Conservation (phyloP, 2,888 invertebrate species). For the Noctuana brunneofusca region DNA sequence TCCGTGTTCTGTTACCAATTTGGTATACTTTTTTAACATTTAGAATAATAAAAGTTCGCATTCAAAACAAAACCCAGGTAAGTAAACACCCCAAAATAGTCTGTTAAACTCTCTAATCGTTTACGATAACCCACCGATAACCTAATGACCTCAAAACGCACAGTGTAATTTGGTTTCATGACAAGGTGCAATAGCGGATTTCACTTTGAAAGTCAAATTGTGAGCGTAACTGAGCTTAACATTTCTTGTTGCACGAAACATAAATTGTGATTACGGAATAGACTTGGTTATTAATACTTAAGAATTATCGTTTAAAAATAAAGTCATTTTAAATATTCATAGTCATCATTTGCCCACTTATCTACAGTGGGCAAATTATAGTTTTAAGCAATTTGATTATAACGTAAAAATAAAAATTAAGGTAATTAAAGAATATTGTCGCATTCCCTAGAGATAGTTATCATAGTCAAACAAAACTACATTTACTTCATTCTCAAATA, state of each 20-base stretch:
- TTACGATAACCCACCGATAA: slow-evolving; percentile 68
- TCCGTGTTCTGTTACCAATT: background rate
- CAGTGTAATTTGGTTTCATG: slow-evolving; percentile 68
- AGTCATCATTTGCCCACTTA: too few relatives aligned
- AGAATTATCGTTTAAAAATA: background rate
- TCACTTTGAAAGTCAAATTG: slow-evolving; percentile 71
- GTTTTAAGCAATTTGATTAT: too few relatives aligned
- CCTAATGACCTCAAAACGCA: slow-evolving; percentile 72
- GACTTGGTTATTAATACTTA: slow-evolving; percentile 11
- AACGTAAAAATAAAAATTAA: too few relatives aligned
- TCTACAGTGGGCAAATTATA: too few relatives aligned
- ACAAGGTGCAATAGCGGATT: slow-evolving; percentile 68
- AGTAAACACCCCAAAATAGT: slow-evolving; percentile 13
- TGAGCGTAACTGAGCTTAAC: slow-evolving; percentile 77
- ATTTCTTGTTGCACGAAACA: slow-evolving; percentile 68
- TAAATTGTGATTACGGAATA: slow-evolving; percentile 33
- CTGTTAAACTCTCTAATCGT: slow-evolving; percentile 25
- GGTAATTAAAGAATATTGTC: too few relatives aligned
- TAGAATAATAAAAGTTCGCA: background rate
- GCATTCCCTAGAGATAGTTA: too few relatives aligned
- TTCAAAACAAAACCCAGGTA: slow-evolving; percentile 3
- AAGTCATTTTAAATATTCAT: too few relatives aligned
- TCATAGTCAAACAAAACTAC: too few relatives aligned
- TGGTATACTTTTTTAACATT: background rate
- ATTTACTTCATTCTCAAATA: background rate